phyloP scores from a whole-genome alignment of 35 echinoderm and acorn worm genomes.

The Ophioderma brevispina region DNA sequence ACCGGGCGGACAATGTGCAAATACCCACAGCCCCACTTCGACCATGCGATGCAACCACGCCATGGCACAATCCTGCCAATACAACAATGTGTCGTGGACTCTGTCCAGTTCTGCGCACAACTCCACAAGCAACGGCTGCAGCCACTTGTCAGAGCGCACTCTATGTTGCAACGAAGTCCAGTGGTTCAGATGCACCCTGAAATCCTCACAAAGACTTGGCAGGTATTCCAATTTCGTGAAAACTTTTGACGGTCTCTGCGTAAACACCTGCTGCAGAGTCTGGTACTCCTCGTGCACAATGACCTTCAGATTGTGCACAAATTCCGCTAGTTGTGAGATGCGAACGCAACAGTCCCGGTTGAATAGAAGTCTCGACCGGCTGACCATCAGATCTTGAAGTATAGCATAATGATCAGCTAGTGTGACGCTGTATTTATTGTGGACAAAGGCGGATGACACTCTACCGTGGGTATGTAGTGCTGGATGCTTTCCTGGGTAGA shows the following conservation, averaged over 20 bases:
- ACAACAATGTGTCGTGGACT: conserved; percentile 51
- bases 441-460: conserved; percentile 84
- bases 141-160: conserved; percentile 73
- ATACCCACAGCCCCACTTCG: conserved; percentile 66
- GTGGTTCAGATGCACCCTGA: conserved; percentile 76
- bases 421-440: conserved; percentile 90
- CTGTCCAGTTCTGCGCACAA: conserved; percentile 45
- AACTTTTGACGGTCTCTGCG: conserved; percentile 45
- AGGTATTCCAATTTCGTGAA: conserved; percentile 76
- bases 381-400: conserved; percentile 51
- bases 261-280: conserved; percentile 50
- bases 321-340: conserved; percentile 68
- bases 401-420: conserved; percentile 65
- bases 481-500: conserved; percentile 61
- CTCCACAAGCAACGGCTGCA: conserved; percentile 63
- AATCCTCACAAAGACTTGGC: conserved; percentile 72
- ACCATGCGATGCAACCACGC: conserved; percentile 75
- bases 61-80: conserved; percentile 76
- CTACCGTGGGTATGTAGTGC: conserved; percentile 61
- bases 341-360: conserved; percentile 66
- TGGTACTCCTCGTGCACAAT: conserved; percentile 74
- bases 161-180: conserved; percentile 78
- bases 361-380: conserved; percentile 61
- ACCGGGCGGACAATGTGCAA: conserved; percentile 69
- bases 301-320: conserved; percentile 55